Evolutionary conservation across 2,888 invertebrate species (phyloP).

Genomic region (Habroteleia sp.): DNA sequence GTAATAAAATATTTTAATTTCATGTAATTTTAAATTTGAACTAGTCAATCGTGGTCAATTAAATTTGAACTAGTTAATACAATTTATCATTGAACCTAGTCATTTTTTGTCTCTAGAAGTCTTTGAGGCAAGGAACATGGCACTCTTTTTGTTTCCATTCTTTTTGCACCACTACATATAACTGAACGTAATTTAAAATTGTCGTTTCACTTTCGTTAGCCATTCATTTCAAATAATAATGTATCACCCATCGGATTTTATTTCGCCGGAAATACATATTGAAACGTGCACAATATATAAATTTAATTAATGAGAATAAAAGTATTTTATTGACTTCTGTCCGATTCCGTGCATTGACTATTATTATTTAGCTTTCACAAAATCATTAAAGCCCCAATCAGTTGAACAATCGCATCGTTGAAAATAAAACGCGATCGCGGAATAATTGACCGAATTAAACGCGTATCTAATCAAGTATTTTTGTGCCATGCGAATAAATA

Average conservation of each 20-base stretch:
- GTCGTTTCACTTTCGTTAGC: constrained; percentile 26
- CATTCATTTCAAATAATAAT: constrained; percentile 12
- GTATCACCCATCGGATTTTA: constrained; percentile 3
- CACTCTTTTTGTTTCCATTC: no score
- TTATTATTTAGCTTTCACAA: constrained; percentile 2
- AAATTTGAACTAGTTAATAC: no score
- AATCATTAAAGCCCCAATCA: constrained; percentile 1
- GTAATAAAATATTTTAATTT: no score
- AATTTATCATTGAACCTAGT: no score
- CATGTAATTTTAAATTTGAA: no score
- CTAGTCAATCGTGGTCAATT: no score
- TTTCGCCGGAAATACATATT: constrained; percentile 1
- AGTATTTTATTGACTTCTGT: constrained; percentile 19
- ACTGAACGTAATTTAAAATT: constrained; percentile 4
- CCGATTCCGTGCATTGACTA: neutral
- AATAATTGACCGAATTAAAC: constrained; percentile 9
- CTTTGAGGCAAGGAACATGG: no score
- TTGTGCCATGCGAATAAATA: no score
- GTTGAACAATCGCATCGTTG: neutral
- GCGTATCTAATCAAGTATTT: neutral
- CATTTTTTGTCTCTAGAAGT: no score
- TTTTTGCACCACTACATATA: no score
- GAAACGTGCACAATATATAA: constrained; percentile 2
- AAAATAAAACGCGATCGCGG: constrained; percentile 4
- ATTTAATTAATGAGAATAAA: constrained; percentile 21